Evolutionary conservation across 2,797 vertebrate species (phyloP).

Genomic region (Remorina albescens): DNA sequence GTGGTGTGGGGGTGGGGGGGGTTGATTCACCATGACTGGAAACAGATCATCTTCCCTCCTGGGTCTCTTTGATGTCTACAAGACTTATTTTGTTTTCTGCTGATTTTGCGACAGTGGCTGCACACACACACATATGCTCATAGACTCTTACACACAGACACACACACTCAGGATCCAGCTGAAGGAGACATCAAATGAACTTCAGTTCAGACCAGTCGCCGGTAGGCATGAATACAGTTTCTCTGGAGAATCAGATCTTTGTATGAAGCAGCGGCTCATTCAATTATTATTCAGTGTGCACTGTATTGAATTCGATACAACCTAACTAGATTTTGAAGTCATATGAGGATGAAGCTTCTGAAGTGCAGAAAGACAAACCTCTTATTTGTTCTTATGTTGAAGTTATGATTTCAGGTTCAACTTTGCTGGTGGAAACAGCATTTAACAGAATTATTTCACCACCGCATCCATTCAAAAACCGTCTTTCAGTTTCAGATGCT

Average conservation of each 20-base stretch:
- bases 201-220: constrained; percentile 41
- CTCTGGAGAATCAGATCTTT: constrained; percentile 44
- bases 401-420: background rate
- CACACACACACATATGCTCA: constrained; percentile 3
- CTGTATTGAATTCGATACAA: constrained; percentile 19
- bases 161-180: constrained; percentile 7
- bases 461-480: background rate
- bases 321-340: constrained; percentile 20
- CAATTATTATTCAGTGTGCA: constrained; percentile 28
- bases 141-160: too few relatives aligned
- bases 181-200: constrained; percentile 57
- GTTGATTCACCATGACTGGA: constrained; percentile 56
- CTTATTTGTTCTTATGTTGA: background rate
- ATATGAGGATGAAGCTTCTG: constrained; percentile 3
- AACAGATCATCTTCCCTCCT: constrained; percentile 62
- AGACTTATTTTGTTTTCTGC: constrained; percentile 69
- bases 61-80: constrained; percentile 60
- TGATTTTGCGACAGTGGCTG: constrained; percentile 53
- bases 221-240: constrained; percentile 58
- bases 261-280: constrained; percentile 14
- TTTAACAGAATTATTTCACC: background rate
- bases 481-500: background rate
- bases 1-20: constrained; percentile 40
- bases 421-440: background rate
- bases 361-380: background rate